Evolutionary conservation across 2,797 vertebrate genomes (phyloP).

Genomic region (Anabacerthia variegaticeps): DNA sequence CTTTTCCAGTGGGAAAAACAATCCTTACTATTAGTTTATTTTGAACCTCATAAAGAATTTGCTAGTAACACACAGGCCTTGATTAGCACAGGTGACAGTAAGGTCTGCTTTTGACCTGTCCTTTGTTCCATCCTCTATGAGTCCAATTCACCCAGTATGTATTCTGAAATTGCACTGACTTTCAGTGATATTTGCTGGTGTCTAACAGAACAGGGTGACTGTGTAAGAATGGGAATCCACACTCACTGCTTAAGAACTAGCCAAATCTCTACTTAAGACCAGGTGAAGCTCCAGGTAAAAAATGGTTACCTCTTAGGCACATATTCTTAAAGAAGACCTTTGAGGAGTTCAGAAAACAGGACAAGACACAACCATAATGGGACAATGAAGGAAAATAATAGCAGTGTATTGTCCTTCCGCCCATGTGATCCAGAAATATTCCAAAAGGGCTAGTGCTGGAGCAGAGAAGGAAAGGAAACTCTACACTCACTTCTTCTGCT

Average conservation of each 20-base stretch:
- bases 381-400: background rate
- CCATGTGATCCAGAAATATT: background rate
- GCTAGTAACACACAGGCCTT: background rate
- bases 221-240: background rate
- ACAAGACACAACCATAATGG: background rate
- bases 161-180: rapidly evolving
- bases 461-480: background rate
- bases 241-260: background rate
- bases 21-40: background rate
- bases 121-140: background rate
- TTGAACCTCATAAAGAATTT: background rate
- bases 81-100: background rate
- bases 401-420: background rate
- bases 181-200: background rate
- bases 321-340: background rate
- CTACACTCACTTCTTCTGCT: background rate
- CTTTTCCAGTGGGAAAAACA: background rate
- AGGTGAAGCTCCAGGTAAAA: background rate
- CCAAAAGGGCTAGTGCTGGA: rapidly evolving
- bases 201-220: background rate
- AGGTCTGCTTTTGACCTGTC: background rate
- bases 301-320: background rate
- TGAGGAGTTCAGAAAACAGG: background rate
- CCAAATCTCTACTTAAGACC: background rate
- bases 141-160: background rate